Conservation (phyloP, 35 echinoderm and acorn worm species). For the Stichopus chloronotus region DNA sequence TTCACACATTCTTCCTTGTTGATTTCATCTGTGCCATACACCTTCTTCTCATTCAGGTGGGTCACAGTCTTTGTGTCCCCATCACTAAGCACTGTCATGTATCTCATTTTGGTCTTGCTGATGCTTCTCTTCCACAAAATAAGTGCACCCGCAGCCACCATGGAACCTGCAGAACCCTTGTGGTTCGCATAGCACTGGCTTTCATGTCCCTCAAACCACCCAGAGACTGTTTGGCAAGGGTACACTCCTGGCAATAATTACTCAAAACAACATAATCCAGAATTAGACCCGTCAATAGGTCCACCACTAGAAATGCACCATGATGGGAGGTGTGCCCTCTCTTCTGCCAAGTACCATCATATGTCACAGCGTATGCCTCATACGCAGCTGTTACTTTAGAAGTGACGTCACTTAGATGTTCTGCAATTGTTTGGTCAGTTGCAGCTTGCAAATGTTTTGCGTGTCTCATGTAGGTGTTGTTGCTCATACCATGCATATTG, state of each 20-base stretch:
- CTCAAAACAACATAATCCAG: slow-evolving; percentile 39
- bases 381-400: neutral
- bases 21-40: neutral
- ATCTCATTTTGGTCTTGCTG: neutral
- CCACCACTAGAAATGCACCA: slow-evolving; percentile 25
- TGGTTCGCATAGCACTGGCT: neutral
- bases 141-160: slow-evolving; percentile 13
- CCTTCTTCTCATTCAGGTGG: neutral
- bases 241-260: neutral
- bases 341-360: slow-evolving; percentile 29
- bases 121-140: slow-evolving; percentile 21
- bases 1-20: neutral
- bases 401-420: too few species aligned
- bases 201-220: slow-evolving; percentile 45
- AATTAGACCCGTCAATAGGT: slow-evolving; percentile 27
- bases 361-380: neutral
- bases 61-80: slow-evolving; percentile 6
- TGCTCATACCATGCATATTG: too few species aligned
- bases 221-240: neutral
- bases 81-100: slow-evolving; percentile 17
- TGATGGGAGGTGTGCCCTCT: slow-evolving; percentile 43
- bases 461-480: too few species aligned
- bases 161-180: slow-evolving; percentile 7
- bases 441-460: too few species aligned
- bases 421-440: too few species aligned